These are phyloP conservation scores for Xanthorhoe designata DNA, from an alignment of 2,888 invertebrate genomes.

Conservation along the genomic window DNA sequence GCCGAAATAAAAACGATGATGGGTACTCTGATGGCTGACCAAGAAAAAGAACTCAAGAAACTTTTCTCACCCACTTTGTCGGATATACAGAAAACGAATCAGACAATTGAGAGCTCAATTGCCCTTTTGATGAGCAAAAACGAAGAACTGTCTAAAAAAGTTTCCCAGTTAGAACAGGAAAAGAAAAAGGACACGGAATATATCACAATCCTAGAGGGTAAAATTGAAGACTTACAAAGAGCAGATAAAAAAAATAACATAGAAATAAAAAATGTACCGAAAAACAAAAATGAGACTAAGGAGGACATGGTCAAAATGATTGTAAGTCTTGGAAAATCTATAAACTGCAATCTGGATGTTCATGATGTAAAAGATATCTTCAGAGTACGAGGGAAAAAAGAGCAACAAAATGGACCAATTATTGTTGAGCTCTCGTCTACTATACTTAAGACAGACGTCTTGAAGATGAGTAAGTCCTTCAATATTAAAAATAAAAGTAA, in stretches of 20 bases:
- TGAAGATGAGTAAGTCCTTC: constrained; percentile 4
- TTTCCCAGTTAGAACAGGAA: neutral
- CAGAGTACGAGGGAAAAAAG: constrained; percentile 11
- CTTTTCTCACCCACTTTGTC: neutral
- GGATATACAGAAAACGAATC: constrained; percentile 8
- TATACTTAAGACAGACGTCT: constrained; percentile 3
- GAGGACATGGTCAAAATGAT: constrained; percentile 9
- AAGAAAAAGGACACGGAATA: constrained; percentile 1
- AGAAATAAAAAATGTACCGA: constrained; percentile 11
- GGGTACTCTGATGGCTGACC: neutral
- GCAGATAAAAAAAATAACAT: neutral
- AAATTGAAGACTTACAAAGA: constrained; percentile 5
- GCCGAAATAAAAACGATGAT: constrained; percentile 7
- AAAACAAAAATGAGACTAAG: constrained; percentile 7
- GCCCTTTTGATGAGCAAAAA: constrained; percentile 2
- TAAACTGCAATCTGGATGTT: neutral
- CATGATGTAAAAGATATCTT: constrained; percentile 5
- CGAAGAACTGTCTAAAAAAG: constrained; percentile 9
- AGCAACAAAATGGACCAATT: constrained; percentile 4
- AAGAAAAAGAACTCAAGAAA: constrained; percentile 10
- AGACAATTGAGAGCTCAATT: constrained; percentile 2
- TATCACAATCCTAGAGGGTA: constrained; percentile 2
- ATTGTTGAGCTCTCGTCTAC: constrained; percentile 8
- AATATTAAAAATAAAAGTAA: constrained; percentile 7
- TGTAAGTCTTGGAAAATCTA: neutral